Conservation (phyloP, 2,797 vertebrate species). For the Coccyzus lansbergi region DNA sequence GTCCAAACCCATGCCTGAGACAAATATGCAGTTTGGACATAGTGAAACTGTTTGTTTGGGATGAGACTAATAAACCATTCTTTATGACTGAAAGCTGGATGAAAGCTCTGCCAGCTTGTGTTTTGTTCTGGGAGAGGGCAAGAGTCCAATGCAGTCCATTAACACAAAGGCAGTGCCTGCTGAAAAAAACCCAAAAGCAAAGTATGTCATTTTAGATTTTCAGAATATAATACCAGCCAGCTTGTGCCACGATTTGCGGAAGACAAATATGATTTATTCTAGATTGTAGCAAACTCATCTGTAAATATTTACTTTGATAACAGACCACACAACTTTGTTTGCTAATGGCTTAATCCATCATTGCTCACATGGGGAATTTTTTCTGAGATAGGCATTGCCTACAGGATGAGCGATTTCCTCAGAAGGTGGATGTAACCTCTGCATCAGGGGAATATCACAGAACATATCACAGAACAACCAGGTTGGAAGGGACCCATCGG, state of each 20-base stretch:
- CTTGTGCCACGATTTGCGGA: neutral
- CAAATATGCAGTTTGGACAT: neutral
- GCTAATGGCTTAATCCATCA: neutral
- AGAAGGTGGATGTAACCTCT: neutral
- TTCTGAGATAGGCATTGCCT: neutral
- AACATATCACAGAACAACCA: too few species aligned
- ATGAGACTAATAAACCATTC: neutral
- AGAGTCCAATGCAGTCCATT: neutral
- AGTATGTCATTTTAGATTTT: neutral
- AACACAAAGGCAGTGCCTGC: neutral
- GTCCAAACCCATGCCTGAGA: neutral
- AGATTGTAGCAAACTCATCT: neutral
- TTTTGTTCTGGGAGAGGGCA: neutral
- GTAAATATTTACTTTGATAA: constrained; percentile 22
- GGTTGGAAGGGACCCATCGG: too few species aligned
- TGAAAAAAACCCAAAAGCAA: neutral
- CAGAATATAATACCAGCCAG: neutral
- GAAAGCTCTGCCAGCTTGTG: neutral
- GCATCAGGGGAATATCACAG: neutral
- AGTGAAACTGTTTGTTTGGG: neutral
- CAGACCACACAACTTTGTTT: neutral
- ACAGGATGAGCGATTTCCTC: neutral
- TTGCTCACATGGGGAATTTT: neutral
- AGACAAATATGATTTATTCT: neutral
- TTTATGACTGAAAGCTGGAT: neutral